phyloP scores from a whole-genome alignment of 2,888 invertebrate species.

The Archips xylosteana region DNA sequence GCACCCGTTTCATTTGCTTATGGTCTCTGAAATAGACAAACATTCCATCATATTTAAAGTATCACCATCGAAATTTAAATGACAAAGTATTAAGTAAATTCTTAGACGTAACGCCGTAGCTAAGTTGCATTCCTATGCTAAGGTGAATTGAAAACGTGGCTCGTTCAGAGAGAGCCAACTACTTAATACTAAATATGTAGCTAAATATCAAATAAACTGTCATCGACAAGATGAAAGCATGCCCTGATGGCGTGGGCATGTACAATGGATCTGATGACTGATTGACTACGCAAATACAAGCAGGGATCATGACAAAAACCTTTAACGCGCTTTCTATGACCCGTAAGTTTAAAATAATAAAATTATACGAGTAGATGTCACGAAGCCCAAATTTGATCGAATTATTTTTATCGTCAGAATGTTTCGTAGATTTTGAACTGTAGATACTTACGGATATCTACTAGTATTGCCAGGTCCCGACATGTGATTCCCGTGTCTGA shows the following conservation, averaged over 20 bases:
- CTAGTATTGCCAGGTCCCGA: slow-evolving; percentile 86
- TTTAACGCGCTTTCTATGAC: slow-evolving; percentile 22
- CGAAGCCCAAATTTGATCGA: slow-evolving; percentile 3
- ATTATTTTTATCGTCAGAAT: slow-evolving; percentile 22
- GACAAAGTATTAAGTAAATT: not conserved
- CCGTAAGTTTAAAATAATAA: slow-evolving; percentile 6
- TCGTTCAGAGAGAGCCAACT: slow-evolving; percentile 23
- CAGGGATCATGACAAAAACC: slow-evolving; percentile 28
- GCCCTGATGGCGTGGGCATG: slow-evolving; percentile 35
- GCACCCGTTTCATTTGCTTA: slow-evolving; percentile 92
- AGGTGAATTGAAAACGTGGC: slow-evolving; percentile 17
- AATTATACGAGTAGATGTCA: not conserved
- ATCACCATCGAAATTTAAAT: not conserved
- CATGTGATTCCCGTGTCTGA: slow-evolving; percentile 91
- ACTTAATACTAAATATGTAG: slow-evolving; percentile 11
- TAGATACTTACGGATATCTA: slow-evolving; percentile 89
- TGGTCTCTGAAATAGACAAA: slow-evolving; percentile 88
- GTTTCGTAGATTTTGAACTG: slow-evolving; percentile 33
- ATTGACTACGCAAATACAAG: slow-evolving; percentile 36
- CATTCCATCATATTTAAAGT: not conserved
- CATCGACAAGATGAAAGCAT: slow-evolving; percentile 35
- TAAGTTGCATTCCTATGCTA: slow-evolving; percentile 29
- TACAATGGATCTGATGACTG: slow-evolving; percentile 34
- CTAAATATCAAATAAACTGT: slow-evolving; percentile 32
- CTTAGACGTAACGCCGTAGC: slow-evolving; percentile 3